Conservation (phyloP, 2,888 invertebrate species). For the Linyphia triangularis region DNA sequence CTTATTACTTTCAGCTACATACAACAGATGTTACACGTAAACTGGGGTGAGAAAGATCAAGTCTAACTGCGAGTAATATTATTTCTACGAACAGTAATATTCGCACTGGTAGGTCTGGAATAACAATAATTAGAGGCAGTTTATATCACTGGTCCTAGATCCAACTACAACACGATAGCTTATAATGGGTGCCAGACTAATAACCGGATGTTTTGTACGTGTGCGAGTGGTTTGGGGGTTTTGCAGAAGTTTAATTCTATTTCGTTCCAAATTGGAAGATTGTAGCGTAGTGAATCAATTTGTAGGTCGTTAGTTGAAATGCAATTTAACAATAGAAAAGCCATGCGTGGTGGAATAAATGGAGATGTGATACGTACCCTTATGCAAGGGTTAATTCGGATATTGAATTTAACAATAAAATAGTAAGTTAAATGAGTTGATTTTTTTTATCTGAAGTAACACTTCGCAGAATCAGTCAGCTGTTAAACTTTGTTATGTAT, state of each 20-base stretch:
- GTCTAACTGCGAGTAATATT: too few species aligned
- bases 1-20: too few species aligned
- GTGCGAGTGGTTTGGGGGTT: conserved; percentile 29
- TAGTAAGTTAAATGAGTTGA: too few species aligned
- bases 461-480: too few species aligned
- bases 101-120: conserved; percentile 53
- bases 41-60: conserved; percentile 24
- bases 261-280: conserved; percentile 1
- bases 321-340: too few species aligned
- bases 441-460: too few species aligned
- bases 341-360: too few species aligned
- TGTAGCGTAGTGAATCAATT: neutral
- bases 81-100: conserved; percentile 8
- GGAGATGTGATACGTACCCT: too few species aligned
- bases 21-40: conserved; percentile 31
- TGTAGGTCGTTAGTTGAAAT: neutral
- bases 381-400: too few species aligned
- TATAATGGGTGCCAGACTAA: conserved; percentile 29
- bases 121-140: conserved; percentile 51
- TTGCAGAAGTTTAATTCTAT: conserved; percentile 39
- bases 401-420: too few species aligned
- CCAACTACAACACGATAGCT: conserved; percentile 32
- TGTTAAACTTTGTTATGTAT: too few species aligned
- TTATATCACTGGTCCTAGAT: conserved; percentile 34
- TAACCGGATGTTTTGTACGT: conserved; percentile 55